phyloP scores from a whole-genome alignment of 1,140 invertebrate genomes.

The Brachionus paranguensis region DNA sequence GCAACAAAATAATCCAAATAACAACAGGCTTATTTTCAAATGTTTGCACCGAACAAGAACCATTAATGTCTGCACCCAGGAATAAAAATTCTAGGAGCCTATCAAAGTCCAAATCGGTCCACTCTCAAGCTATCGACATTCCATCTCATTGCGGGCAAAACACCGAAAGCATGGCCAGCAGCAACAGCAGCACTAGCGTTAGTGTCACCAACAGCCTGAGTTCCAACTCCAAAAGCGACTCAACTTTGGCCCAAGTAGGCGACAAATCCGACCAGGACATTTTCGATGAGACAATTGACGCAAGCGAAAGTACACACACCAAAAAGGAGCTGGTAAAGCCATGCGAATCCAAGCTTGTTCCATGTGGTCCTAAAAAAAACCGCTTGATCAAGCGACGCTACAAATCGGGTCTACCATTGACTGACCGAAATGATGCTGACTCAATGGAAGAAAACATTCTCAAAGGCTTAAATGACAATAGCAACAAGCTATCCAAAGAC shows the following conservation, averaged over 20 bases:
- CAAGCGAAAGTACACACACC: background rate
- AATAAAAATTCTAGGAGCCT: background rate
- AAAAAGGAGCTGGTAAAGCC: background rate
- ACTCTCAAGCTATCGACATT: constrained; percentile 16
- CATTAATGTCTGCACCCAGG: background rate
- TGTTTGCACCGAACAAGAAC: background rate
- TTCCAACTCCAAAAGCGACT: background rate
- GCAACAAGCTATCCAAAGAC: background rate
- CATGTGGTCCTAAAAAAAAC: background rate
- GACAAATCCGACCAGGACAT: constrained; percentile 3
- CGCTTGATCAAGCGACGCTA: background rate
- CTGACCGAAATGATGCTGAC: background rate
- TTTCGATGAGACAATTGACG: constrained; percentile 9
- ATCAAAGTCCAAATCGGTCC: background rate
- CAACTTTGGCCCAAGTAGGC: background rate
- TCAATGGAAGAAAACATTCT: background rate
- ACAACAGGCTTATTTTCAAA: constrained; percentile 27
- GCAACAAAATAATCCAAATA: constrained; percentile 32
- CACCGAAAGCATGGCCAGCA: background rate
- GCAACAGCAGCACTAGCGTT: background rate
- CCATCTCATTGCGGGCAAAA: background rate
- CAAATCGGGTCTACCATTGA: constrained; percentile 21
- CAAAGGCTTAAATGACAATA: background rate
- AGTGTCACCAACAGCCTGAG: background rate
- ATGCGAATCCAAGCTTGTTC: background rate